Percentiles rank a stretch among this genome's conserved stretches.
Evolutionary conservation across 2,888 invertebrate genomes (phyloP).

Genomic region (Athetis lepigone): DNA sequence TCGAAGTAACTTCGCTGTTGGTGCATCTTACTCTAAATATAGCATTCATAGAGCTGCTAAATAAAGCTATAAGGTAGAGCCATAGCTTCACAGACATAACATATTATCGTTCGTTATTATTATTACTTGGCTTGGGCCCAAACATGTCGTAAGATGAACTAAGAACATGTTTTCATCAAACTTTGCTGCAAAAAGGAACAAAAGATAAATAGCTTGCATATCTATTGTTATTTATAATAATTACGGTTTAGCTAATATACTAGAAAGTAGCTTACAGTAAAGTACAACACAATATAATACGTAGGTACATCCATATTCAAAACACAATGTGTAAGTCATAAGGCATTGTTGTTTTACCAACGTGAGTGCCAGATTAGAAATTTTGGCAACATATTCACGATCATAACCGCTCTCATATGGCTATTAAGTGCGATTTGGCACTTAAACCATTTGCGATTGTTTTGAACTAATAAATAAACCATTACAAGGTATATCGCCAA

Average conservation of each 20-base stretch:
- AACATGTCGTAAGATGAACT: slow-evolving; percentile 55
- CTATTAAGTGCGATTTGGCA: slow-evolving; percentile 56
- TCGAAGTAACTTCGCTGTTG: slow-evolving; percentile 42
- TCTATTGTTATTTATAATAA: slow-evolving; percentile 20
- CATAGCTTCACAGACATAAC: slow-evolving; percentile 38
- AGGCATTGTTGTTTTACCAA: slow-evolving; percentile 48
- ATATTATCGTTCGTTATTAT: slow-evolving; percentile 44
- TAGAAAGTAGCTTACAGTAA: slow-evolving; percentile 26
- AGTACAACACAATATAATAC: slow-evolving; percentile 18
- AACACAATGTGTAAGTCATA: slow-evolving; percentile 37
- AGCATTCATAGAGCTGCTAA: slow-evolving; percentile 59
- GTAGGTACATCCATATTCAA: slow-evolving; percentile 14
- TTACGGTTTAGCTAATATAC: slow-evolving; percentile 18
- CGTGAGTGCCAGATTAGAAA: slow-evolving; percentile 53
- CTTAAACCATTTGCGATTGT: slow-evolving; percentile 42
- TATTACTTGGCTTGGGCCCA: slow-evolving; percentile 65
- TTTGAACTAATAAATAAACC: slow-evolving; percentile 45
- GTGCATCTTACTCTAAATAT: slow-evolving; percentile 62
- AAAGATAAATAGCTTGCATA: neutral
- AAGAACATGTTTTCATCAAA: slow-evolving; percentile 41
- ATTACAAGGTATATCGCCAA: slow-evolving; percentile 33
- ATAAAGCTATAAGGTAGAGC: slow-evolving; percentile 45
- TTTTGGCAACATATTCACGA: slow-evolving; percentile 58
- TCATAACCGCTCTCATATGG: slow-evolving; percentile 50
- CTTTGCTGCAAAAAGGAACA: slow-evolving; percentile 27